A percentile compares a stretch with the other conserved stretches of the same genome.
Conservation (phyloP, 2,797 vertebrate species). For the Gymnocypris eckloni region DNA sequence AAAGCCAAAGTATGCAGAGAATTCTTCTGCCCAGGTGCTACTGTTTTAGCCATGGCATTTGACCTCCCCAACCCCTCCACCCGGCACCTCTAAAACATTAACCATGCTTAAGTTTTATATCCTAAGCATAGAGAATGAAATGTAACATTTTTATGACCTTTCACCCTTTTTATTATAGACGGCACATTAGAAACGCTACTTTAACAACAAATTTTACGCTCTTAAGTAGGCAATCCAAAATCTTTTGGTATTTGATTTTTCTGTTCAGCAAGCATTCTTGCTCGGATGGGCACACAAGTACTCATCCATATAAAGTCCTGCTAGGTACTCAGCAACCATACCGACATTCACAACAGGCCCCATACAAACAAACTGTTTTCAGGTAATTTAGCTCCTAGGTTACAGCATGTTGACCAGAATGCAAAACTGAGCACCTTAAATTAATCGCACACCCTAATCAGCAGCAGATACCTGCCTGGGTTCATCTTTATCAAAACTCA, state of each 20-base stretch:
- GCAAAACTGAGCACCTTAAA: constrained; percentile 1
- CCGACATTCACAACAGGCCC: background rate
- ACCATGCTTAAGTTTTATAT: constrained; percentile 35
- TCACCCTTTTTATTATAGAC: constrained; percentile 25
- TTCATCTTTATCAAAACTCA: constrained; percentile 70
- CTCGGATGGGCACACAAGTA: constrained; percentile 25
- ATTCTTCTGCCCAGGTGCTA: constrained; percentile 26
- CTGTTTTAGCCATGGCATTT: constrained; percentile 38
- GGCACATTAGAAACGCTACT: constrained; percentile 30
- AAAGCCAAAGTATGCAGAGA: constrained; percentile 32
- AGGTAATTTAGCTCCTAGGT: constrained; percentile 8
- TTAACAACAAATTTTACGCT: constrained; percentile 36
- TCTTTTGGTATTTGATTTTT: constrained; percentile 49
- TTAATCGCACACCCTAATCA: constrained; percentile 63
- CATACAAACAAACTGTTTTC: constrained; percentile 16
- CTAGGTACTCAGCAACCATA: constrained; percentile 33
- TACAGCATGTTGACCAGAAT: constrained; percentile 12
- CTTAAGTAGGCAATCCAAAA: constrained; percentile 25
- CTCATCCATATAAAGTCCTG: constrained; percentile 15
- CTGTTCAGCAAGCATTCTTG: constrained; percentile 66
- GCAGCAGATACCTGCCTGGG: constrained; percentile 72
- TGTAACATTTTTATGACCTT: constrained; percentile 19
- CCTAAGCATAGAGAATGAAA: constrained; percentile 22
- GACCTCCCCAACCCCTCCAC: background rate
- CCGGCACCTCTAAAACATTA: constrained; percentile 1